These are phyloP conservation scores for Onychomys arenicola DNA, from an alignment of 2,797 vertebrate genomes.

Conservation along the genomic window DNA sequence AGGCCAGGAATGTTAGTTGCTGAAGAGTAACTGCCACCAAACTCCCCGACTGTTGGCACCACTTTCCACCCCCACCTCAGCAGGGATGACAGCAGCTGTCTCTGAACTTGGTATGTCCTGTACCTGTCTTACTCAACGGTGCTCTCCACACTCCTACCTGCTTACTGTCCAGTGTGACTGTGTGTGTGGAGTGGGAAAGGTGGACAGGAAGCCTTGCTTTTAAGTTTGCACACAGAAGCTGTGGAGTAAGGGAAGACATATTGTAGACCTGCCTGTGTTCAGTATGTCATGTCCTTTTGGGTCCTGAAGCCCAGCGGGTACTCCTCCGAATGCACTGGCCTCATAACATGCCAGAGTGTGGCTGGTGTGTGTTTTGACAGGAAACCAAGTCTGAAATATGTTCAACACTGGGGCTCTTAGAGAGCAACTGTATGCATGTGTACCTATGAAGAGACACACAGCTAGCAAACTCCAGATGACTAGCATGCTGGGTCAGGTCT, in stretches of 20 bases:
- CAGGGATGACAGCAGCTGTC: neutral
- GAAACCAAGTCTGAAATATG: neutral
- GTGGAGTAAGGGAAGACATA: neutral
- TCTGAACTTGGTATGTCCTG: neutral
- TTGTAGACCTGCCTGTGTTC: too few relatives aligned
- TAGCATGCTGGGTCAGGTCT: neutral
- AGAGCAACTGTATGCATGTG: neutral
- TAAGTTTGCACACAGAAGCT: neutral
- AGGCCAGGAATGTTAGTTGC: neutral
- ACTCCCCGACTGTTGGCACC: neutral
- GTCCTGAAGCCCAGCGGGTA: neutral
- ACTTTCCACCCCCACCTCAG: neutral
- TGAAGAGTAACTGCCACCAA: constrained; percentile 7
- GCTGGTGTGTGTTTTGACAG: neutral
- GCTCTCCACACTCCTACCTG: neutral
- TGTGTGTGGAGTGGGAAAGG: neutral
- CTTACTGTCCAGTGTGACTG: neutral
- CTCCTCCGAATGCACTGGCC: neutral
- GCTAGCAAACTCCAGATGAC: neutral
- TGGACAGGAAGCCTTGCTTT: neutral
- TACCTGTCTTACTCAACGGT: neutral
- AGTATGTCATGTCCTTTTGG: neutral
- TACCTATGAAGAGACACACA: neutral
- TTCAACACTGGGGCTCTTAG: neutral
- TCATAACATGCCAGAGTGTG: neutral